phyloP scores from a whole-genome alignment of 1,140 invertebrate genomes.

The Rhagoletis zephyria region DNA sequence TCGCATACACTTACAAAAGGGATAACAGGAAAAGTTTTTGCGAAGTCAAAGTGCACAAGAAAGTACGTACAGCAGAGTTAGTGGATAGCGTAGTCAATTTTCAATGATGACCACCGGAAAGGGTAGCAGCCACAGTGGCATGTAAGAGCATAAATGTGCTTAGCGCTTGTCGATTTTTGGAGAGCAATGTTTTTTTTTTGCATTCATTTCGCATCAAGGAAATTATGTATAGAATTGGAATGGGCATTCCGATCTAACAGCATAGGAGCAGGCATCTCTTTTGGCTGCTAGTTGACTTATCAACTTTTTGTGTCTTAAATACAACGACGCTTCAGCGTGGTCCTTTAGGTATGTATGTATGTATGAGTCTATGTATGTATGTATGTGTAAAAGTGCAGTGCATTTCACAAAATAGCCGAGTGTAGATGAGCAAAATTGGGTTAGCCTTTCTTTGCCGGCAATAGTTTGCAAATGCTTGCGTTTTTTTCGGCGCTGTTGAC shows the following conservation, averaged over 20 bases:
- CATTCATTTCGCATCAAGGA: background rate
- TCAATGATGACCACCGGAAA: background rate
- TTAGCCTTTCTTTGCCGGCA: constrained; percentile 10
- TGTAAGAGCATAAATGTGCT: constrained; percentile 33
- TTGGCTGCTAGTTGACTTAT: constrained; percentile 16
- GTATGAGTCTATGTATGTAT: too few relatives aligned
- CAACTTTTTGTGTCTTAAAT: background rate
- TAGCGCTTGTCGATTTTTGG: constrained; percentile 20
- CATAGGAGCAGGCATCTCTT: background rate
- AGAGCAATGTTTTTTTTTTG: background rate
- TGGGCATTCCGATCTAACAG: background rate
- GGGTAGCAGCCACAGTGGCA: background rate
- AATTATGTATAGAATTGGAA: background rate
- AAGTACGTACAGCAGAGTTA: background rate
- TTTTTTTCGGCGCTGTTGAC: background rate
- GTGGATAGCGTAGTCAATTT: background rate
- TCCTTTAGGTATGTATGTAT: background rate
- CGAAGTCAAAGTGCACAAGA: background rate
- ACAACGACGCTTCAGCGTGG: background rate
- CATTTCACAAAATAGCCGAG: background rate
- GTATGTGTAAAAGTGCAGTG: background rate
- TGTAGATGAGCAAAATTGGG: constrained; percentile 11
- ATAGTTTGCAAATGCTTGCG: background rate
- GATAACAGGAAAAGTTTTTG: background rate
- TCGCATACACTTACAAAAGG: background rate